Percentiles rank a stretch among this genome's conserved stretches.
phyloP scores from a whole-genome alignment of 2,797 vertebrate species.

The Neosilurus mollespiculum region DNA sequence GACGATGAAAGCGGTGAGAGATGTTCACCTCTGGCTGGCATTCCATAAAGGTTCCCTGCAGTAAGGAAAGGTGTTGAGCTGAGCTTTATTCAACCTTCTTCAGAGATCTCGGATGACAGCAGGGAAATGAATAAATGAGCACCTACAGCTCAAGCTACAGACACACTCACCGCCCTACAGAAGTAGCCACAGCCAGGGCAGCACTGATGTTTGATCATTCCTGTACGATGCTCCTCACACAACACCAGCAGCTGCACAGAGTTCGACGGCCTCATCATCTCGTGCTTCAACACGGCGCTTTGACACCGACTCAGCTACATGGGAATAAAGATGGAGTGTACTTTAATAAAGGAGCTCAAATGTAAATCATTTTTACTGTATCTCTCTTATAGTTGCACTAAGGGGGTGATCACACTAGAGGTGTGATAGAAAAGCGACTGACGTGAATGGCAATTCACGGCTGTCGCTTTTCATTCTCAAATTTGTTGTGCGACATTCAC shows the following conservation, averaged over 20 bases:
- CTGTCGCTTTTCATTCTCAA: too few relatives aligned
- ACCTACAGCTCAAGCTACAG: not conserved
- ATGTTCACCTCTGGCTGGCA: constrained; percentile 94
- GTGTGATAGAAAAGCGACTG: too few relatives aligned
- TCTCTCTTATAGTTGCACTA: too few relatives aligned
- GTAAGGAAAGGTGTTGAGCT: not conserved
- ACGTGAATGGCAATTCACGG: too few relatives aligned
- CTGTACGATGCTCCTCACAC: constrained; percentile 94
- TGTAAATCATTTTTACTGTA: not conserved
- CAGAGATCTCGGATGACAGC: not conserved
- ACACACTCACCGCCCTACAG: constrained; percentile 90
- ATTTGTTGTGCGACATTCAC: too few relatives aligned
- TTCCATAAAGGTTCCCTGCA: constrained; percentile 96
- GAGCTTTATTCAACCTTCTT: not conserved
- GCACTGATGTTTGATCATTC: constrained; percentile 99
- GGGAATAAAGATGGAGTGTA: constrained; percentile 36
- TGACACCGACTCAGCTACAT: constrained; percentile 88
- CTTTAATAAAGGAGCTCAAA: not conserved
- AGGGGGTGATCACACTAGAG: too few relatives aligned
- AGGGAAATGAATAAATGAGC: not conserved
- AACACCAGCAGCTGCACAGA: constrained; percentile 93
- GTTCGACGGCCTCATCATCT: constrained; percentile 98
- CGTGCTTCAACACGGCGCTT: constrained; percentile 87
- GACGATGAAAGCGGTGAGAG: constrained; percentile 93
- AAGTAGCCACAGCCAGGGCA: constrained; percentile 98